Base-by-base conservation (phyloP, 2,113 vertebrate genomes). In the Xenus cinereus region DNA sequence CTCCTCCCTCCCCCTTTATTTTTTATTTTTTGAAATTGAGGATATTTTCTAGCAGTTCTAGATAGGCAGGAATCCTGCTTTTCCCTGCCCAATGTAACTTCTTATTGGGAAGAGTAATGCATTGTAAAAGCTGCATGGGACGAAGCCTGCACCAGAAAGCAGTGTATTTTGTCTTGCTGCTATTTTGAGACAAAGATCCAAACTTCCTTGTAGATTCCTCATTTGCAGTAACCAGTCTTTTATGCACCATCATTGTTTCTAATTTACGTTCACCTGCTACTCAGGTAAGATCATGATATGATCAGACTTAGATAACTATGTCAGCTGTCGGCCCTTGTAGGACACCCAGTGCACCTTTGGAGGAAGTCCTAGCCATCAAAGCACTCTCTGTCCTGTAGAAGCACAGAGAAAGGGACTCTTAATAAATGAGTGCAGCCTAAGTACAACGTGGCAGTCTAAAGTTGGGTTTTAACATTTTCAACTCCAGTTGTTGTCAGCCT, bases 1-100 rank as follows among this genome's bases (percentile, higher is more conserved):
- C 12, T 50, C 43, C 17, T 1, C 16, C 23, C 2, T 4, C 9
- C 3, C 2, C 4, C 4, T 5, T 35, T 26, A 41, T 16, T 48
- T 9, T 46, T 26, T 54, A 54, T 54, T 50, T 33, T 53, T 54
- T 45, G 1, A 33, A 17, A 26, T 43, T 59, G 7, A 39, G 43
- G 32, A 6, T 74, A 33, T 50, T 76, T 54, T 69, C n/a, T 48
- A 62, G 26, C 43, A 59, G 51, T 67, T 82, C 18, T 1, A 84
- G 26, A 19, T 28, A 59, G 14, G 20, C 28, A 71, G 28, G 12
- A 12, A 60, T 68, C 30, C 27, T 64, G 45, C 51, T 64, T 91
- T 84, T 73, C 33, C 69, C 20, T 86, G 17, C 48, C 30, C 48
- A 27, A 5, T 26, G 23, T 27, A 39, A 7, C 22, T 85, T 80